These are phyloP conservation scores for Tenthredo livida DNA, from an alignment of 2,888 invertebrate genomes.

Conservation along the genomic window DNA sequence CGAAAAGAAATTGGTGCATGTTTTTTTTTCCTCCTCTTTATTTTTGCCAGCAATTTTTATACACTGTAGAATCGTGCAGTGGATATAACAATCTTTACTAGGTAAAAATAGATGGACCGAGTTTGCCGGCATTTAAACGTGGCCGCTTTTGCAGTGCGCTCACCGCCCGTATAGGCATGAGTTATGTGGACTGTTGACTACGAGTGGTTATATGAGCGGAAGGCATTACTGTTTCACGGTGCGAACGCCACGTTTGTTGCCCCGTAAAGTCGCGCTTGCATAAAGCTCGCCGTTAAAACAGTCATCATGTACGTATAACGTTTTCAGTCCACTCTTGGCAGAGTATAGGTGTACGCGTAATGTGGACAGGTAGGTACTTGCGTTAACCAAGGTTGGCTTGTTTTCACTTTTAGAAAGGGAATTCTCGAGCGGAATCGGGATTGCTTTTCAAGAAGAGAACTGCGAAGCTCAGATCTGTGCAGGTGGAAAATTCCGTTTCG, in stretches of 20 bases:
- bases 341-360: background rate
- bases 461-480: background rate
- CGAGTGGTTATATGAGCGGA: conserved; percentile 68
- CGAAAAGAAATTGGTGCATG: background rate
- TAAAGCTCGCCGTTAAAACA: conserved; percentile 68
- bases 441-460: background rate
- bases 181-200: conserved; percentile 66
- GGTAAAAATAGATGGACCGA: conserved; percentile 37
- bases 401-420: background rate
- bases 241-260: conserved; percentile 68
- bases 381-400: background rate
- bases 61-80: background rate
- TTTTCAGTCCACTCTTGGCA: background rate
- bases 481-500: conserved; percentile 8
- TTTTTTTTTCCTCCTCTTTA: background rate
- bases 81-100: conserved; percentile 2
- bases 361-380: background rate
- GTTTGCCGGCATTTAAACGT: conserved; percentile 40
- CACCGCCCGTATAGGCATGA: conserved; percentile 62
- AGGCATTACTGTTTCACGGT: conserved; percentile 71
- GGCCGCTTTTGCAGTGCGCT: conserved; percentile 48
- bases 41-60: background rate
- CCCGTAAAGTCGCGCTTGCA: conserved; percentile 68
- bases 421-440: background rate
- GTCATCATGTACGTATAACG: conserved; percentile 49